Evolutionary conservation across 2,113 vertebrate genomes (phyloP).

Genomic region (Larimichthys crocea): DNA sequence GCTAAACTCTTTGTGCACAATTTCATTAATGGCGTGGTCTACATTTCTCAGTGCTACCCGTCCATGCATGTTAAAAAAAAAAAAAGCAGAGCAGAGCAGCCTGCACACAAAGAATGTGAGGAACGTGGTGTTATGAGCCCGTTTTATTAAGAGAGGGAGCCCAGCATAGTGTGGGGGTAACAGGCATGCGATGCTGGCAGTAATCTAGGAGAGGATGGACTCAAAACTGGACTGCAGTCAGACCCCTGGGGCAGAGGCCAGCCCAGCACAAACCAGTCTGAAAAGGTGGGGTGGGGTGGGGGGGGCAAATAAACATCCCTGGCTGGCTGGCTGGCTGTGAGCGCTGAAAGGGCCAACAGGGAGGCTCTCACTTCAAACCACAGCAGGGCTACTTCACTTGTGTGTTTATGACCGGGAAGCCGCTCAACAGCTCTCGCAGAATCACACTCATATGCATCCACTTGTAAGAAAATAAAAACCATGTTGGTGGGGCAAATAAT

Average conservation of each 20-base stretch:
- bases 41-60: constrained; percentile 45
- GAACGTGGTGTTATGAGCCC: constrained; percentile 72
- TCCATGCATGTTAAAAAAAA: constrained; percentile 47
- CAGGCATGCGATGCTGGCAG: constrained; percentile 54
- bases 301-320: constrained; percentile 62
- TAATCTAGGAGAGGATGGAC: constrained; percentile 49
- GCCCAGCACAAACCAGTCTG: constrained; percentile 54
- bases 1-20: constrained; percentile 27
- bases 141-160: constrained; percentile 71
- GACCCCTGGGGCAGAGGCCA: constrained; percentile 66
- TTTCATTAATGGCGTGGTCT: constrained; percentile 44
- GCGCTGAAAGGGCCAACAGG: constrained; percentile 28
- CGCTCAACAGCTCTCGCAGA: constrained; percentile 30
- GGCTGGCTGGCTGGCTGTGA: constrained; percentile 33
- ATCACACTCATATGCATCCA: constrained; percentile 5
- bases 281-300: neutral
- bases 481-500: constrained; percentile 29
- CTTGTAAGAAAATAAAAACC: constrained; percentile 33
- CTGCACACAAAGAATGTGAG: constrained; percentile 74
- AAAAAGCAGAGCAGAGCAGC: neutral
- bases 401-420: constrained; percentile 67
- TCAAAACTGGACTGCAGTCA: constrained; percentile 52
- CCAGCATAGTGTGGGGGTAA: constrained; percentile 41
- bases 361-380: constrained; percentile 65
- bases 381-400: constrained; percentile 54